Evolutionary conservation across 2,113 vertebrate species (phyloP), one percentile per base, ranked within the genome.

Genomic region (Rhinolophus sinicus): DNA sequence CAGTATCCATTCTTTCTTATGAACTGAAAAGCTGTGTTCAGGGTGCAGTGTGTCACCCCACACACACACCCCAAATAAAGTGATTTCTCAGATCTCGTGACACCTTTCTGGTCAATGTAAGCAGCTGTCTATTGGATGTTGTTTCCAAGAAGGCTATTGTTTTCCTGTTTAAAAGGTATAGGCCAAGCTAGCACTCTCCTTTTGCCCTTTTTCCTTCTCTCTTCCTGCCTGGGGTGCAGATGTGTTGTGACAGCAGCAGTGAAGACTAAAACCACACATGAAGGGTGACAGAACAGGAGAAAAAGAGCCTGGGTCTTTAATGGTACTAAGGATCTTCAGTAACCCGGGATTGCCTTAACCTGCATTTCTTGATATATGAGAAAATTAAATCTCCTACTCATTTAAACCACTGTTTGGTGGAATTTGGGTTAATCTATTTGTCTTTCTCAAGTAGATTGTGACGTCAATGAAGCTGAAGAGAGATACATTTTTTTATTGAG

Each of bases 371-470:
- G 76, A 76, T 87, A 58, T 19, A 3, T 91, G 50, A 94, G 12
- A 90, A 90, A 73, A n/a, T 80, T 81, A 90, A 72, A 73, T 92
- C 15, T 56, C 86, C 73, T 73, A 30, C 28, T 87, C 82, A 75
- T 33, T 78, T 85, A 85, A 70, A 77, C 22, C 24, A 52, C 30
- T 33, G 5, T 93, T 67, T 88, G 64, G 67, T 90, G 24, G 30
- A 90, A 30, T 90, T 95, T 65, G 19, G 26, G 54, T 96, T 95
- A 35, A 69, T 60, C 26, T 70, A 64, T 54, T 30, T 75, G 22
- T 86, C 38, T 65, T 80, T 64, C 10, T 12, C 19, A 40, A 64
- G 22, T 72, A 38, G 73, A 65, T 13, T 86, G 15, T 40, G 2
- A 78, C 80, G 56, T 86, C 35, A 26, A 50, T 64, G 40, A 86